These are phyloP conservation scores for Selenia dentaria DNA, from an alignment of 2,888 invertebrate genomes.

Conservation along the genomic window DNA sequence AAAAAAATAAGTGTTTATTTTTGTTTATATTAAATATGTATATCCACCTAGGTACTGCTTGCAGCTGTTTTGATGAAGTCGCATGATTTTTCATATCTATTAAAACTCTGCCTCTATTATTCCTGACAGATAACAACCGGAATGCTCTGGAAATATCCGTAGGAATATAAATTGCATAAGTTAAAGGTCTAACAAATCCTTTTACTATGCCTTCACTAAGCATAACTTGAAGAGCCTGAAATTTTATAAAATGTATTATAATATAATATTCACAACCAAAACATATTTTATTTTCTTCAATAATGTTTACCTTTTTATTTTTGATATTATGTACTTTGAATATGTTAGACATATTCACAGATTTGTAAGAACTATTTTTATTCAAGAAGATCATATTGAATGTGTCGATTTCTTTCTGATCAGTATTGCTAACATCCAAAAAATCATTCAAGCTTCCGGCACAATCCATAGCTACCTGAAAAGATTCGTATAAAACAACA, in stretches of 20 bases:
- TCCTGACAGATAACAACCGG: conserved; percentile 11
- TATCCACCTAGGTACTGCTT: conserved; percentile 11
- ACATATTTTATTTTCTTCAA: no score
- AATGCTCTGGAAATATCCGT: conserved; percentile 18
- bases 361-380: not conserved
- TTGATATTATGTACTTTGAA: not conserved
- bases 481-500: not conserved
- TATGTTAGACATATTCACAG: conserved; percentile 12
- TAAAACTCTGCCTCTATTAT: conserved; percentile 23
- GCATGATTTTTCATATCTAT: conserved; percentile 18
- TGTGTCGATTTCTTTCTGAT: conserved; percentile 2
- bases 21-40: no score
- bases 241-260: not conserved
- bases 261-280: not conserved
- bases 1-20: not conserved
- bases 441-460: not conserved
- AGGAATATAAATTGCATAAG: conserved; percentile 15
- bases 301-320: conserved; percentile 20
- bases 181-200: conserved; percentile 28
- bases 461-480: conserved; percentile 12
- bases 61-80: not conserved
- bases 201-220: conserved; percentile 23
- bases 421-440: conserved; percentile 7
- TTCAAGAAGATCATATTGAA: not conserved
- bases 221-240: conserved; percentile 17